phyloP scores from a whole-genome alignment of 2,113 vertebrate species.

The Pterophyllum scalare region DNA sequence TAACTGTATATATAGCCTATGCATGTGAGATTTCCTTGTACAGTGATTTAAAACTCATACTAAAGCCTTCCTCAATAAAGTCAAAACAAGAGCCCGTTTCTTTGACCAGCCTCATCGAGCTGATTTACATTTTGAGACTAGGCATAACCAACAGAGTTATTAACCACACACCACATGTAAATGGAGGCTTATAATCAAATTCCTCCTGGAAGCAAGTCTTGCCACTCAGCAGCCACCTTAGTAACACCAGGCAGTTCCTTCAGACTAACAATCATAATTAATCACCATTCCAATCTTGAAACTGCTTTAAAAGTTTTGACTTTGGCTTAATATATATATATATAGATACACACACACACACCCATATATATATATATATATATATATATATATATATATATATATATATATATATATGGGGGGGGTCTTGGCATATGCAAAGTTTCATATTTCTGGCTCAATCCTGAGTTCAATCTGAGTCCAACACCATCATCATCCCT shows the following conservation, averaged over 20 bases:
- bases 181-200: background rate
- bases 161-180: background rate
- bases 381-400: no score
- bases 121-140: background rate
- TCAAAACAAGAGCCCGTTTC: fast-evolving
- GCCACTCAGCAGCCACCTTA: background rate
- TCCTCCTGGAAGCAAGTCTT: background rate
- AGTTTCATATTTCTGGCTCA: background rate
- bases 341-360: no score
- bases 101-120: background rate
- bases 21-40: background rate
- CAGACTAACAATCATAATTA: background rate
- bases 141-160: background rate
- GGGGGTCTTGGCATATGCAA: background rate
- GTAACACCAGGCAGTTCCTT: background rate
- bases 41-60: background rate
- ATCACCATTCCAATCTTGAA: background rate
- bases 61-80: background rate
- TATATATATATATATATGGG: no score
- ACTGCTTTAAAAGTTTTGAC: background rate
- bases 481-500: fast-evolving
- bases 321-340: no score
- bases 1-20: background rate
- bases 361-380: no score
- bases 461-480: background rate